Base-by-base conservation (phyloP, 1,140 invertebrate genomes). In the Brachionus sp. region DNA sequence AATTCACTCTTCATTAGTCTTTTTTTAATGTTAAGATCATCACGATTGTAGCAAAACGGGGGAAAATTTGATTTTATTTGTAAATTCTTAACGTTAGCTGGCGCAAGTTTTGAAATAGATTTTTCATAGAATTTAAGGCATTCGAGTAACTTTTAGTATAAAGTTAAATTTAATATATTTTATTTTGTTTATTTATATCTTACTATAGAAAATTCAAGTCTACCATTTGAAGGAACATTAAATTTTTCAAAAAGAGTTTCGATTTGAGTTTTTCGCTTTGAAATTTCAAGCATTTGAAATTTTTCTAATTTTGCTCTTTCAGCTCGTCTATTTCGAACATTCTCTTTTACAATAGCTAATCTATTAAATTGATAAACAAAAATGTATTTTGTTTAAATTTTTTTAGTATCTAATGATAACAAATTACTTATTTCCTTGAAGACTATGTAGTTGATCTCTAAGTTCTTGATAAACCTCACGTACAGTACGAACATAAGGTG, bases 351-450 rank as follows among this genome's bases (percentile, higher is more conserved):
- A 77, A 85, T 85, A 12, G 88, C 88, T 25, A 89, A 84, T 85
- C 88, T 89, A 19, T 0, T 37, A 39, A 12, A 53, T 29, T 75
- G 84, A 19, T 50, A 23, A 29, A 66, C 4, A 68, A 78, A 39
- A 62, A 75, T n/a, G n/a, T 50, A 35, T 53, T 19, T 23, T 10
- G n/a, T 29, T 12, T 46, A 29, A 82, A 37, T 3, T 3, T 35
- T 80, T 23, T 57, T 10, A 29, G 2, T 77, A 16, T 44, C n/a
- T n/a, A n/a, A 12, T 29, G n/a, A 75, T 13, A 16, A 23, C 7
- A 62, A 37, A 35, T 70, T 84, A 88, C 88, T 86, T 89, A 85
- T 89, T 89, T 62, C 87, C 88, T 84, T 89, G 87, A 73, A 87
- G 85, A 33, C 86, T 86, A 77, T 88, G 88, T 6, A 85, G 84